Evolutionary conservation across 1,140 invertebrate species (phyloP), one percentile per base, ranked within the genome.

Genomic region (Spodoptera litura): DNA sequence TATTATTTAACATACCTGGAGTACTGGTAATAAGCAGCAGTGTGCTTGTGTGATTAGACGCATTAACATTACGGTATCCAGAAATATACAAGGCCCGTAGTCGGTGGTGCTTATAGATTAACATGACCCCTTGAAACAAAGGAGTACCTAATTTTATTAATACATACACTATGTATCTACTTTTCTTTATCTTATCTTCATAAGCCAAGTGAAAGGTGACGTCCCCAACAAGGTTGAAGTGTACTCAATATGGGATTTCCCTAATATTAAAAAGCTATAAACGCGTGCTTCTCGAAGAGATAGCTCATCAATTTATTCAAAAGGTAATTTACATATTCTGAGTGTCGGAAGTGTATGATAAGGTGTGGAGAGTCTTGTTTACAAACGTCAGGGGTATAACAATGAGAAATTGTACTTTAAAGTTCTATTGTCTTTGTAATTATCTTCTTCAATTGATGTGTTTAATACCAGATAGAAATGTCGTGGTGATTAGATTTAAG

Each of bases 301-400:
- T 20, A 12, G 12, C 9, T 4, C 10, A 20, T 49, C 11, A 49
- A 20, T 66, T 66, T 12, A 10, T 61, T 35, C 8, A 66, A 49
- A 11, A 49, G 62, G 62, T 66, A 66, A 66, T 49, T 66, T 66
- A 66, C 38, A 49, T 66, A 4, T 66, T 66, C 49, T 2, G 20
- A 66, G n/a, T 66, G 38, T 49, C 62, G 62, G 62, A 49, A 66
- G 38, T 66, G 13, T 49, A 4, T 61, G n/a, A 49, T 49, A 49
- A 44, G 3, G 38, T 20, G 20, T 62, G 25, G 3, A 62, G 59
- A 4, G n/a, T 3, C 6, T 15, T 49, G 38, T 25, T 66, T 66
- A 66, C 38, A n/a, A 20, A 20, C 10, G 2, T 25, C 25, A 20
- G 4, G 38, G 8, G 8, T 10, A n/a, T 2, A 6, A 20, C 44